Base-by-base conservation (phyloP, 2,888 invertebrate species). In the Peribatodes rhomboidaria region DNA sequence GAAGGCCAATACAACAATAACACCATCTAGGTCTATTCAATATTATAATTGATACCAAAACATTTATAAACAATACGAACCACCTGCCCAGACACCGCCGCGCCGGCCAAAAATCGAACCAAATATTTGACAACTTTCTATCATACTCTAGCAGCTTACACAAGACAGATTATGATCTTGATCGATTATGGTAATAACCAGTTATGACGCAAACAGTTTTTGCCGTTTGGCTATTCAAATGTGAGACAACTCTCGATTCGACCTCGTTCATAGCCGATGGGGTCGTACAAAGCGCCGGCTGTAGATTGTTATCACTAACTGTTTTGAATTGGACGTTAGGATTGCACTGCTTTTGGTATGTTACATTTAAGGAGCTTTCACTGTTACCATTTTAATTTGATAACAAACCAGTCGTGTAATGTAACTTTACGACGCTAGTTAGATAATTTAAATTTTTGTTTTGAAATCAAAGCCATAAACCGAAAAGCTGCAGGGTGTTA, bases 111-210 rank as follows among this genome's bases (percentile, higher is more conserved):
- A 70, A 79, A 76, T 69, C 65, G 76, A 74, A 75, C 79, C 76
- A 82, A 79, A 85, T 80, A 81, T 70, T 80, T 84, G 78, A 79
- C 77, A 77, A 78, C 86, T 87, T 88, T 89, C 86, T 84, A 86
- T 80, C 79, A 81, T 82, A 84, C 79, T 69, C 78, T 75, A 81
- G 75, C 76, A 77, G 63, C 75, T 90, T 90, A 81, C 82, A 80
- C 85, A 90, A 90, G 73, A 66, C 55, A 80, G 82, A 86, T 88
- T 84, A 84, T 84, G 82, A 86, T 88, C 85, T 85, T 89, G 88
- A 90, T 90, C 83, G 88, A 90, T 90, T 90, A 89, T 89, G 86
- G 85, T 88, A 88, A 90, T 87, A 85, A 82, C 82, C 67, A 75
- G 77, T 74, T 83, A 75, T 89, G 88, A 88, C 82, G 90, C 81